Evolutionary conservation across 2,113 vertebrate species (phyloP).

Genomic region (Odocoileus hemionus): DNA sequence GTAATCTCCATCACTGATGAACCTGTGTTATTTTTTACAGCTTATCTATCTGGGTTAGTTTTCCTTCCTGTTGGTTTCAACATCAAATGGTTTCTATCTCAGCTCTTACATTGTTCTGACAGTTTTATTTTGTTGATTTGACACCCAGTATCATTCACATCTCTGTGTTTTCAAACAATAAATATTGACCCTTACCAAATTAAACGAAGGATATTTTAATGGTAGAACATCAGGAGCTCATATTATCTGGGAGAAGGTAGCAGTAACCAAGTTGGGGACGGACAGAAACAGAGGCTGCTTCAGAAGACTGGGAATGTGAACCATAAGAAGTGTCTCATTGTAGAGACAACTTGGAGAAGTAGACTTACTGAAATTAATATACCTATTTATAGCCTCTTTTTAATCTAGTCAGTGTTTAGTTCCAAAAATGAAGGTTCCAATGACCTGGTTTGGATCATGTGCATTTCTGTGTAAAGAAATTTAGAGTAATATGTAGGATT

Average conservation of each 20-base stretch:
- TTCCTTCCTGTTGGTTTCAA: not conserved
- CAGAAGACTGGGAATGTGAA: not conserved
- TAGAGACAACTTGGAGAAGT: not conserved
- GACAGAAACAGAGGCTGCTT: not conserved
- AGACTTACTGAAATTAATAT: not conserved
- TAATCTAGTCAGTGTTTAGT: not conserved
- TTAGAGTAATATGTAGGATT: not conserved
- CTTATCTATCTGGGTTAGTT: not conserved
- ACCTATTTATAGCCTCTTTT: not conserved
- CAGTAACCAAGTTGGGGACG: not conserved
- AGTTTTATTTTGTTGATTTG: not conserved
- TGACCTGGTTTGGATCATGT: not conserved
- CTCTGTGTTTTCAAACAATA: not conserved
- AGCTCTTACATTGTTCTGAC: not conserved
- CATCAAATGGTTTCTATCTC: not conserved
- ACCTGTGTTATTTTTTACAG: not conserved
- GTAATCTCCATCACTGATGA: not conserved
- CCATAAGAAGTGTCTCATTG: not conserved
- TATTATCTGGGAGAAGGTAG: no score
- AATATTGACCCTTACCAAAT: not conserved
- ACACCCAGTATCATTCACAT: not conserved
- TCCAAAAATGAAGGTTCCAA: not conserved
- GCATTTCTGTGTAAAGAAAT: not conserved
- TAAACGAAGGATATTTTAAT: not conserved
- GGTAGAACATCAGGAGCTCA: not conserved